Evolutionary conservation across 2,797 vertebrate genomes (phyloP).

Genomic region (Myotis findleyi): DNA sequence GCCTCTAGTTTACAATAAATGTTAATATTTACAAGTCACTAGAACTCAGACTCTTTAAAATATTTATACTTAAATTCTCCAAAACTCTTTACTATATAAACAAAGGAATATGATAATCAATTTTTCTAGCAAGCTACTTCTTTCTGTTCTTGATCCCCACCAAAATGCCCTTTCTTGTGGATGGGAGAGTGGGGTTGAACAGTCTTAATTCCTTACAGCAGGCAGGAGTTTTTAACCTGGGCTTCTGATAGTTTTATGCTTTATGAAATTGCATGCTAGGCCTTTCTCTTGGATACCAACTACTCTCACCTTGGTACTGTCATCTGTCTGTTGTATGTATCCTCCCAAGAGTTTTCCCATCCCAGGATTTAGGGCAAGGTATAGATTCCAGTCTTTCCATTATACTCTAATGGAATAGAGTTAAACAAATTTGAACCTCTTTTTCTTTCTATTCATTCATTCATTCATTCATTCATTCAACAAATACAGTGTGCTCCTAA

Average conservation of each 20-base stretch:
- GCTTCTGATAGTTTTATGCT: neutral
- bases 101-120: neutral
- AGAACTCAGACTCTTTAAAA: constrained; percentile 3
- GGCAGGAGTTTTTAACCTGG: neutral
- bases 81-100: neutral
- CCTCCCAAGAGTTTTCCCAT: neutral
- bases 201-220: neutral
- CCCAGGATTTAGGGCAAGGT: neutral
- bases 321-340: neutral
- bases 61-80: neutral
- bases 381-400: constrained; percentile 1
- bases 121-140: neutral
- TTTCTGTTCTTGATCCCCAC: neutral
- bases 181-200: neutral
- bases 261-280: neutral
- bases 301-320: neutral
- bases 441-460: neutral
- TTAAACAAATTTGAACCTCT: neutral
- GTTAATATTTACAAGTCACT: neutral
- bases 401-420: neutral
- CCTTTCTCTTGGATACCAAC: neutral
- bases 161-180: neutral
- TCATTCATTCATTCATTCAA: neutral
- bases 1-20: neutral
- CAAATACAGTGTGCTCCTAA: neutral